phyloP scores from a whole-genome alignment of 2,113 vertebrate species.

The Pogonocichla stellata region DNA sequence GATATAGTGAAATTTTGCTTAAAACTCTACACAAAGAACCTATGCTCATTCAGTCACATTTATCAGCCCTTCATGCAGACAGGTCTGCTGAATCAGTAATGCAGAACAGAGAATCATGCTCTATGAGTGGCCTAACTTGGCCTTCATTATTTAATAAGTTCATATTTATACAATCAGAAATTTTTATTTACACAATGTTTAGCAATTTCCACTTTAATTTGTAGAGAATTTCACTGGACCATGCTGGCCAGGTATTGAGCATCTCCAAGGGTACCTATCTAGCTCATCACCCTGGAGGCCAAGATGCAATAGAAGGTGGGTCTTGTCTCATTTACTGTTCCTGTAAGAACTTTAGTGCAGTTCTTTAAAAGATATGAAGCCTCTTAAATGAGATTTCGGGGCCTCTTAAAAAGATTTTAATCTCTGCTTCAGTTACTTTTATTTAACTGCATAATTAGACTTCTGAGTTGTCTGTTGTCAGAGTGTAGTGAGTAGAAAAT shows the following conservation, averaged over 20 bases:
- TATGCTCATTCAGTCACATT: not conserved
- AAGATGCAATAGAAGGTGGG: fast-evolving
- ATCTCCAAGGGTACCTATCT: not conserved
- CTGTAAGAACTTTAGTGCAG: not conserved
- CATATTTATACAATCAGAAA: not conserved
- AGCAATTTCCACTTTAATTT: not conserved
- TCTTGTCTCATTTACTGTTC: not conserved
- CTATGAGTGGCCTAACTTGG: not conserved
- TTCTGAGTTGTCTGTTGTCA: not conserved
- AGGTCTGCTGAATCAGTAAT: not conserved
- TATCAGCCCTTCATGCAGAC: not conserved
- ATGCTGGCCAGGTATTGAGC: not conserved
- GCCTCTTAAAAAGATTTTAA: not conserved
- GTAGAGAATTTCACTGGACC: not conserved
- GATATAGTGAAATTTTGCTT: not conserved
- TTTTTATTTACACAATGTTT: not conserved
- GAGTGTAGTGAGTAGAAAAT: not conserved
- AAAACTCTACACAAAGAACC: not conserved
- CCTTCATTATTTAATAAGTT: not conserved
- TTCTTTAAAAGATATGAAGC: not conserved
- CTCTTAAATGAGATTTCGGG: not conserved
- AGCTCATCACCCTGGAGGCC: not conserved
- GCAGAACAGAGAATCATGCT: not conserved
- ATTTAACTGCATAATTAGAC: not conserved
- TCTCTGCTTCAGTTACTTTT: not conserved